Base-by-base conservation (phyloP, 1,140 invertebrate genomes). In the Dreissena rostriformis region DNA sequence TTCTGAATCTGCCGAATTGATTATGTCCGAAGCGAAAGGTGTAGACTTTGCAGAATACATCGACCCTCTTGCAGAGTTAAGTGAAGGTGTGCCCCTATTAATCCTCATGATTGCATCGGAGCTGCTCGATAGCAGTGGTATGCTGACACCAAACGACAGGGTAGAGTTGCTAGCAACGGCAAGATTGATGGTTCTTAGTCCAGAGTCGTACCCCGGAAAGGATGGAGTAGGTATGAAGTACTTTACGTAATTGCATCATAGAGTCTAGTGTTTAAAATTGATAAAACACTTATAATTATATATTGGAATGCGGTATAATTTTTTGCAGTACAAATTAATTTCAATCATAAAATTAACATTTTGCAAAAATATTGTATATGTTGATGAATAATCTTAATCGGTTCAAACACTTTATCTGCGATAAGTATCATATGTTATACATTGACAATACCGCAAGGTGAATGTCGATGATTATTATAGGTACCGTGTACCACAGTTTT, bases 131-230 rank as follows among this genome's bases (percentile, higher is more conserved):
- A 72, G 75, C 53, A 57, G 29, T 8, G 63, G 77, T 17, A 19
- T 81, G 11, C 15, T 85, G 0, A 75, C 71, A 29, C 77, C 84
- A 22, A 53, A 28, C 57, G 77, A 80, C n/a, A 75, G 80, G 76
- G 77, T 81, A 14, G 84, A 85, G 28, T n/a, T 85, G 0, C 26
- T 85, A n/a, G 68, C 61, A 17, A 68, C 74, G 51, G 80, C 57
- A 22, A 29, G 84, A 26, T 66, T 85, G 8, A 72, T 74, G 63
- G 70, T 72, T 39, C 52, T 85, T 4, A 85, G 84, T n/a, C 66
- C 70, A 19, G 84, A 85, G 24, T 85, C 70, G 29, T 85, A 85
- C 61, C 84, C 84, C 19, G 11, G 51, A 29, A 78, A 80, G 75
- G 72, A 85, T 14, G 17, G 84, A 52, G 68, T 72, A 39, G 84